Evolutionary conservation across 2,888 invertebrate genomes (phyloP), one percentile per base, ranked within the genome.

Genomic region (Microchrysa polita): DNA sequence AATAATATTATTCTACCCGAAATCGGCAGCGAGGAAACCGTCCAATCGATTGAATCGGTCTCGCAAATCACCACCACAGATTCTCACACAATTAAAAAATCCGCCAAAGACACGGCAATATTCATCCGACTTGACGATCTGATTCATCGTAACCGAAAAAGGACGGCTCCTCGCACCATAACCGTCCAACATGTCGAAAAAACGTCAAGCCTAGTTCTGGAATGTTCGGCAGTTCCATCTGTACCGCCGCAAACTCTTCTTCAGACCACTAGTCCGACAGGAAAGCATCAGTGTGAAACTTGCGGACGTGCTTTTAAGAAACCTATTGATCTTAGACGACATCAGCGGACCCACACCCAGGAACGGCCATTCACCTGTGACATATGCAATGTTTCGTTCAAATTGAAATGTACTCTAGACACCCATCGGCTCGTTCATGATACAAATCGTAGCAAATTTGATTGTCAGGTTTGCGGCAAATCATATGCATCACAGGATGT

Each of bases 401-500:
- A 77, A 14, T 59, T 80, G 20, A 77, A 77, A 55, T 78, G 78
- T 4, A 78, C 79, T 0, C 55, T 81, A 22, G 72, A 78, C 7
- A 72, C 77, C 12, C 81, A 81, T 72, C 57, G 63, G 18, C 72
- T 76, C 7, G 78, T 76, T 0, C 81, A 81, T 74, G 63, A 77
- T 0, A 27, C 75, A 1, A 74, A 74, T 22, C 72, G 79, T 10
- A 60, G 63, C 0, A 79, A 77, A 27, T 74, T 76, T 52, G 63
- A 73, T 34, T 80, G 80, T 74, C 77, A 81, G 73, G 80, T 78
- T 5, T 77, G 81, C 74, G 80, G 79, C 1, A 82, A 79, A 73
- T 72, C 75, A 14, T 83, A 80, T 76, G 73, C 79, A 0, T 78
- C 80, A 0, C 77, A 76, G 20, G 78, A 80, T n/a, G 79, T 80